phyloP scores from a whole-genome alignment of 2,888 invertebrate genomes.

The Nebria salina region DNA sequence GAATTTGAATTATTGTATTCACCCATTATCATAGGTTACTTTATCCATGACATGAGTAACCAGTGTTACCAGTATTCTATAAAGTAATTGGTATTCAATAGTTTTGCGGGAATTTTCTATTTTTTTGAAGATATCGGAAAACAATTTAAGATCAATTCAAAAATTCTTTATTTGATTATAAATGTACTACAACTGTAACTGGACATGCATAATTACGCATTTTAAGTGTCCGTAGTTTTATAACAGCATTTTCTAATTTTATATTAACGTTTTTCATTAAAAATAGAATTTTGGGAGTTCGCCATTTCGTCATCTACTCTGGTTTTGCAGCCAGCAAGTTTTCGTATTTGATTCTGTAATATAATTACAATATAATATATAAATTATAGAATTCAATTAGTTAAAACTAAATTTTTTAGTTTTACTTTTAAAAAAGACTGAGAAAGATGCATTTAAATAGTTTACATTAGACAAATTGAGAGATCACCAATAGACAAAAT shows the following conservation, averaged over 20 bases:
- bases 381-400: too few species aligned
- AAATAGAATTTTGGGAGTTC: conserved; percentile 39
- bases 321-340: conserved; percentile 53
- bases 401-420: too few species aligned
- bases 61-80: background rate
- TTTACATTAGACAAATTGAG: too few species aligned
- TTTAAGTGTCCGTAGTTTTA: conserved; percentile 38
- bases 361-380: background rate
- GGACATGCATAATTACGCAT: conserved; percentile 26
- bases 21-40: conserved; percentile 30
- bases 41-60: background rate
- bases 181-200: conserved; percentile 49
- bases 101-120: too few species aligned
- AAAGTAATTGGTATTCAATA: background rate
- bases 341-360: conserved; percentile 54
- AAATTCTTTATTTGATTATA: conserved; percentile 49
- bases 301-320: conserved; percentile 49
- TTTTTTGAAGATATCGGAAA: background rate
- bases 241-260: conserved; percentile 9
- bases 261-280: conserved; percentile 38
- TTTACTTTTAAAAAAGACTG: too few species aligned
- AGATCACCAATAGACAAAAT: too few species aligned
- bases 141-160: conserved; percentile 19
- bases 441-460: too few species aligned
- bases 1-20: conserved; percentile 34